Evolutionary conservation across 2,113 vertebrate genomes (phyloP).

Genomic region (Lucifuga dentata): DNA sequence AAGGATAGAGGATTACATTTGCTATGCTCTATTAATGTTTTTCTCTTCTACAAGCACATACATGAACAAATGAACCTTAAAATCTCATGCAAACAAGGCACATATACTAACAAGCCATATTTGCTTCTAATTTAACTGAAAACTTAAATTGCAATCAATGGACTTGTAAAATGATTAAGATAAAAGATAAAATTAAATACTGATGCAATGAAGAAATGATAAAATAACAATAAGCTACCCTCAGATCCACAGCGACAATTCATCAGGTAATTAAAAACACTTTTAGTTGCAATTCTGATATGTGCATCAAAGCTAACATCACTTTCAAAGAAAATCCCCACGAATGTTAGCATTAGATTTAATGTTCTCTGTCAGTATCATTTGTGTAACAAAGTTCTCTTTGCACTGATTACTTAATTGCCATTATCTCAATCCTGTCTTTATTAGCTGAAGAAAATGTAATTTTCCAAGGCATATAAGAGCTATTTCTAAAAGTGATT

Average conservation of each 20-base stretch:
- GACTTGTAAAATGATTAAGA: no score
- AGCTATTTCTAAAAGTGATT: neutral
- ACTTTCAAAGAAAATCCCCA: neutral
- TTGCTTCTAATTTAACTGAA: no score
- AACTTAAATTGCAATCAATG: no score
- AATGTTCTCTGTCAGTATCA: neutral
- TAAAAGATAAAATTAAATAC: conserved; percentile 13
- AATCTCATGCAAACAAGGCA: no score
- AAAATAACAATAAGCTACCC: no score
- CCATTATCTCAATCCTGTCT: no score
- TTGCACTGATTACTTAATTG: no score
- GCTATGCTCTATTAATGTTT: conserved; percentile 13
- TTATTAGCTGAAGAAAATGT: no score
- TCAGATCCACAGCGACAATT: neutral
- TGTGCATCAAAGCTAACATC: conserved; percentile 32
- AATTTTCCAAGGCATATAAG: no score
- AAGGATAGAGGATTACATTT: conserved; percentile 38
- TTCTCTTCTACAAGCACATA: conserved; percentile 39
- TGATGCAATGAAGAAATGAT: no score
- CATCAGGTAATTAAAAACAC: conserved; percentile 20
- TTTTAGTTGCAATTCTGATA: conserved; percentile 14
- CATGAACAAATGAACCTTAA: neutral
- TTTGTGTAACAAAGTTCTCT: conserved; percentile 12
- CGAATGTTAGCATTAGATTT: neutral
- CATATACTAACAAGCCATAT: no score